These are phyloP conservation scores for Drosophila setifemur DNA, from an alignment of 1,140 invertebrate species.

Conservation along the genomic window DNA sequence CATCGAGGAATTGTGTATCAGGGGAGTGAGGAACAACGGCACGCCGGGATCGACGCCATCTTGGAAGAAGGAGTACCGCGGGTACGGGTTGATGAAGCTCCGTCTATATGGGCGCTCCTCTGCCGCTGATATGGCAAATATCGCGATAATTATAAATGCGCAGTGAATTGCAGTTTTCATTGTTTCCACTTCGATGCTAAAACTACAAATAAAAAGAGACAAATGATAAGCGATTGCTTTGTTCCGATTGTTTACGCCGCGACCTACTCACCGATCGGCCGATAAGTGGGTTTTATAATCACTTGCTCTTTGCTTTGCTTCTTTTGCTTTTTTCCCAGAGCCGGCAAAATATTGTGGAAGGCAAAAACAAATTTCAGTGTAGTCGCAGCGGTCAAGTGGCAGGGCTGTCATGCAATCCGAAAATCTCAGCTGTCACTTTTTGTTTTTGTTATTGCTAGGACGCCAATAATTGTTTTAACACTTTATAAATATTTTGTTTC, in stretches of 20 bases:
- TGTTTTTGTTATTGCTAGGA: neutral
- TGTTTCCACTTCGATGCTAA: conserved; percentile 6
- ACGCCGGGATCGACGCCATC: conserved; percentile 74
- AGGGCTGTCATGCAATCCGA: neutral
- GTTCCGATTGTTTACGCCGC: conserved; percentile 21
- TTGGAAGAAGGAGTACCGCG: conserved; percentile 48
- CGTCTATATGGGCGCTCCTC: conserved; percentile 30
- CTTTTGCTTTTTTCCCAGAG: neutral
- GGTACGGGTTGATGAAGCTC: conserved; percentile 80
- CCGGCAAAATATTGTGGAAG: conserved; percentile 2
- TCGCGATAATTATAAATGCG: conserved; percentile 36
- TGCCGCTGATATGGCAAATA: conserved; percentile 1
- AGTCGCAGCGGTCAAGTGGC: neutral
- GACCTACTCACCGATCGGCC: conserved; percentile 20
- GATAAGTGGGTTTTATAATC: conserved; percentile 25
- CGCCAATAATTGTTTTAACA: neutral
- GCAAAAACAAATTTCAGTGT: conserved; percentile 9
- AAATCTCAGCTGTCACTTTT: neutral
- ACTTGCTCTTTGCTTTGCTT: conserved; percentile 1
- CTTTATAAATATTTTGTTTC: too few species aligned
- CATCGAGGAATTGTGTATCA: conserved; percentile 52
- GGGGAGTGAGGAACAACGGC: conserved; percentile 67
- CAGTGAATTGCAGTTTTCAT: conserved; percentile 72
- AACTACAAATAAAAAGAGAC: conserved; percentile 3
- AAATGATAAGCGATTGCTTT: neutral